Evolutionary conservation across 2,113 vertebrate species (phyloP).

Genomic region (Numida meleagris): DNA sequence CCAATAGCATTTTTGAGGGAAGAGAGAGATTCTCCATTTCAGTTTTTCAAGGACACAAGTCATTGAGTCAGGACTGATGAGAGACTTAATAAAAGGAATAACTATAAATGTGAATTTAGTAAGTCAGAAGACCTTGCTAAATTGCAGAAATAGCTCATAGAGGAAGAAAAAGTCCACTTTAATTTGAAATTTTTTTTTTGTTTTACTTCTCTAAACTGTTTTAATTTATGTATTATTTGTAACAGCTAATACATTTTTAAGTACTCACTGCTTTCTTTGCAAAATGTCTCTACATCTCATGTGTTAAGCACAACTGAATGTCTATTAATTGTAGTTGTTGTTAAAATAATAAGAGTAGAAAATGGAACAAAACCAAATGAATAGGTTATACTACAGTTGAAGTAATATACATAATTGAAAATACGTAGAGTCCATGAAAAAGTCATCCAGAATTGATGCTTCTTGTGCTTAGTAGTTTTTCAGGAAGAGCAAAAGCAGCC

Average conservation of each 20-base stretch:
- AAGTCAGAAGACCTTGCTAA: neutral
- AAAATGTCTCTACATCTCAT: neutral
- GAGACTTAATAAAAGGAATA: neutral
- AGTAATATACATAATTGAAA: neutral
- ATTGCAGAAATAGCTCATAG: neutral
- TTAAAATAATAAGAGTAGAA: neutral
- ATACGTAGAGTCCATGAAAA: neutral
- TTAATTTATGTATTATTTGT: neutral
- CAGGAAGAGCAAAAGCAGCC: neutral
- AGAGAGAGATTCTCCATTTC: neutral
- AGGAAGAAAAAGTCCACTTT: neutral
- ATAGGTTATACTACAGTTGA: neutral
- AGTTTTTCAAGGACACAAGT: neutral
- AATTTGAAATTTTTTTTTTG: neutral
- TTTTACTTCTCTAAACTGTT: neutral
- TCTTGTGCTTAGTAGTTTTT: neutral
- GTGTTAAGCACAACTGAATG: neutral
- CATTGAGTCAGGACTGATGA: neutral
- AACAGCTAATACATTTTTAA: neutral
- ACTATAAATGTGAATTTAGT: neutral
- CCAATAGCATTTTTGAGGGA: neutral
- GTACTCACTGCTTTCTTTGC: neutral
- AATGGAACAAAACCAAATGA: neutral
- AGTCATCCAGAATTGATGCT: neutral
- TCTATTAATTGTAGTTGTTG: neutral